Percentiles rank a stretch among this genome's conserved stretches.
Evolutionary conservation across 37 sponge, comb jelly and placozoan genomes (phyloP).

Genomic region (Spongilla lacustris): DNA sequence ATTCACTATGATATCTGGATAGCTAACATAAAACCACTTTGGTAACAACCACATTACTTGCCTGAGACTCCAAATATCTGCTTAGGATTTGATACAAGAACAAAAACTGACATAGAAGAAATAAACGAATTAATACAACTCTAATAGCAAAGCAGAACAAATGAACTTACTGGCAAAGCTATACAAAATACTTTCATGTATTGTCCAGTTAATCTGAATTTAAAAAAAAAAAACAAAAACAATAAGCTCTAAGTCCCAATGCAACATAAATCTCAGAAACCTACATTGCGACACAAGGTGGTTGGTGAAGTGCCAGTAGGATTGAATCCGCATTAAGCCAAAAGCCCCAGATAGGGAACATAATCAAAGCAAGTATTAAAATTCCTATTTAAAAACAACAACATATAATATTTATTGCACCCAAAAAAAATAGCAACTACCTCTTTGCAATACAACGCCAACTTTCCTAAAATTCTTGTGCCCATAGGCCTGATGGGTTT

Average conservation of each 20-base stretch:
- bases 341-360: constrained; percentile 45
- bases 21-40: neutral
- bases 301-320: constrained; percentile 52
- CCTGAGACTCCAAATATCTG: constrained; percentile 53
- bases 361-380: constrained; percentile 25
- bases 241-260: neutral
- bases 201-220: constrained; percentile 19
- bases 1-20: neutral
- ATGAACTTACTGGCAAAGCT: constrained; percentile 47
- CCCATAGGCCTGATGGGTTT: constrained; percentile 48
- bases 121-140: neutral
- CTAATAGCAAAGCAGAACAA: neutral
- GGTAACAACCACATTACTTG: neutral
- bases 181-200: constrained; percentile 27
- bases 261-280: neutral
- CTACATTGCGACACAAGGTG: constrained; percentile 63
- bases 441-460: constrained; percentile 62
- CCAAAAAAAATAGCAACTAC: constrained; percentile 1
- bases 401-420: constrained; percentile 7
- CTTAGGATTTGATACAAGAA: constrained; percentile 32
- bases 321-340: constrained; percentile 73
- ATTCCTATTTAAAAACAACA: constrained; percentile 35
- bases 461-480: constrained; percentile 69
- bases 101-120: neutral
- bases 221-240: neutral